A percentile compares a stretch with the other conserved stretches of the same genome.
These are phyloP conservation scores for Aplochiton taeniatus DNA, from an alignment of 2,797 vertebrate genomes.

Conservation along the genomic window DNA sequence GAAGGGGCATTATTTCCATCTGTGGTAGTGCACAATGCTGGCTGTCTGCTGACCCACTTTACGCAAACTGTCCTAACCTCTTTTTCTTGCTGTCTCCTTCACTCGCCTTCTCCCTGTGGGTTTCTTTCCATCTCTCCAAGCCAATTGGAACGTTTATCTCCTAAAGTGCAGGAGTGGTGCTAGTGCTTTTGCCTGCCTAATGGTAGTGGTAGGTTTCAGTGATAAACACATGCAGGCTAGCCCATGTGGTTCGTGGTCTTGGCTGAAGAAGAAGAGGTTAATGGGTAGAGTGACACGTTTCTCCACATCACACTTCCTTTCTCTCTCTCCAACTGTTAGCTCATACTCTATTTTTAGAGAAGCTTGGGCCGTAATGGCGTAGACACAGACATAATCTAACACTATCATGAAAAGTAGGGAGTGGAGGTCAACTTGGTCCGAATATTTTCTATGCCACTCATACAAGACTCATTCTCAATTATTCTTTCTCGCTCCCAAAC, in stretches of 20 bases:
- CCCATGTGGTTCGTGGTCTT: not conserved
- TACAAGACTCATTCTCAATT: too few relatives aligned
- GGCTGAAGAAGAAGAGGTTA: conserved; percentile 23
- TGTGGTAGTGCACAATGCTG: not conserved
- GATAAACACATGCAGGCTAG: not conserved
- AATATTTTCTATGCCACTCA: too few relatives aligned
- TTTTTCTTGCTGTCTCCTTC: conserved; percentile 4
- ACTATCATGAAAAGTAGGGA: conserved; percentile 56
- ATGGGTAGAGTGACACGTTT: conserved; percentile 25
- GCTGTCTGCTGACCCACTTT: too few relatives aligned
- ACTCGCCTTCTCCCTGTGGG: conserved; percentile 30
- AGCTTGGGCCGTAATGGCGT: conserved; percentile 51
- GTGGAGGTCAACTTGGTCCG: not conserved
- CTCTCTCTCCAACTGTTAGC: conserved; percentile 27
- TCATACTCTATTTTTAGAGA: conserved; percentile 49
- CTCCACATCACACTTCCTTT: conserved; percentile 21
- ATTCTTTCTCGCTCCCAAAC: too few relatives aligned
- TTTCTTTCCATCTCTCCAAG: not conserved
- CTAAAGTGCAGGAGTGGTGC: not conserved
- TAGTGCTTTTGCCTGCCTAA: too few relatives aligned
- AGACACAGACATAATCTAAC: conserved; percentile 55
- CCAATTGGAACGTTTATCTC: conserved; percentile 5
- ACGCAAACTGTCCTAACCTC: conserved; percentile 17
- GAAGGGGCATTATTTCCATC: conserved; percentile 12
- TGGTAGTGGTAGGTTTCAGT: too few relatives aligned